phyloP scores from a whole-genome alignment of 2,888 invertebrate species.

The Pristionchus arcanus region DNA sequence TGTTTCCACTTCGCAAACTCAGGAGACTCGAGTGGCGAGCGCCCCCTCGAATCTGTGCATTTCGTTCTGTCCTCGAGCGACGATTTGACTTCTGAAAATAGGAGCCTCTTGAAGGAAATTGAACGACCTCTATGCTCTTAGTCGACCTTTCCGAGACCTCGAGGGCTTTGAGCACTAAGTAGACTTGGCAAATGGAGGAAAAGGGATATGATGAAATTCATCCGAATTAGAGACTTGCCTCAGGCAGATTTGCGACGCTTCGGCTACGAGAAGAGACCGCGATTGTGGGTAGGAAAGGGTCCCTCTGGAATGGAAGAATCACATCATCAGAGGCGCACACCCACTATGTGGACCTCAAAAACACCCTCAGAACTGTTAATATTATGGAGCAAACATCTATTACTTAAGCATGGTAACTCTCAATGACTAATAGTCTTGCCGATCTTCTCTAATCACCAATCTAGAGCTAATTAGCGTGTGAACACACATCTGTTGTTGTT shows the following conservation, averaged over 20 bases:
- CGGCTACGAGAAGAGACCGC: not conserved
- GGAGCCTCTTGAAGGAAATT: not conserved
- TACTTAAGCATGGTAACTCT: not conserved
- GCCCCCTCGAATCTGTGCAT: not conserved
- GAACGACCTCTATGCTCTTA: not conserved
- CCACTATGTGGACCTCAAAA: not conserved
- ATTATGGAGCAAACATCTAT: not conserved
- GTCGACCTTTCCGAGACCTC: constrained; percentile 12
- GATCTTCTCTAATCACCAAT: not conserved
- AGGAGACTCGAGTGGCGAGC: constrained; percentile 40
- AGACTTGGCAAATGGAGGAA: not conserved
- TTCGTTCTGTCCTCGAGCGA: not conserved
- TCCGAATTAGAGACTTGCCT: constrained; percentile 33
- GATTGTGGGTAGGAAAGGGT: constrained; percentile 54
- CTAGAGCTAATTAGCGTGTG: not conserved
- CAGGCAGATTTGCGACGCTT: constrained; percentile 33
- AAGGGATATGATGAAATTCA: not conserved
- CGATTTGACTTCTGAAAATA: not conserved
- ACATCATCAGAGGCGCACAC: not conserved
- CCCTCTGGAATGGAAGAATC: constrained; percentile 12
- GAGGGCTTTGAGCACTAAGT: constrained; percentile 12
- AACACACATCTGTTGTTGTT: not conserved
- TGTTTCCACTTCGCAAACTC: constrained; percentile 18
- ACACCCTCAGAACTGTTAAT: not conserved
- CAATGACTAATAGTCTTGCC: not conserved